Percentiles rank a stretch among this genome's conserved stretches.
These are phyloP conservation scores for Hypercompe scribonia DNA, from an alignment of 2,888 invertebrate genomes.

Conservation along the genomic window DNA sequence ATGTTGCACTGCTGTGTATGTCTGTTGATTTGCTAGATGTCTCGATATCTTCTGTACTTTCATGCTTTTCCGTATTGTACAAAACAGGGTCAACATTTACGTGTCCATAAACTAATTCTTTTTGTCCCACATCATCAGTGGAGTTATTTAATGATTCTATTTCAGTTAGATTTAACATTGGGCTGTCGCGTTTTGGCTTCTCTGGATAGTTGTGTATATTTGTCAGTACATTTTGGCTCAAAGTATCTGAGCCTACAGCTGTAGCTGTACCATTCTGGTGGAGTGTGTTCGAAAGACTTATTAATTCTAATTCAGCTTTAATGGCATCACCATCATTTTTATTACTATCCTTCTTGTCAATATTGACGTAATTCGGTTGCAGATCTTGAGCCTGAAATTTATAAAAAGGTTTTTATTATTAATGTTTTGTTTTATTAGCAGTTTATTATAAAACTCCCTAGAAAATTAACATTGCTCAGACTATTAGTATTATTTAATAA, in stretches of 20 bases:
- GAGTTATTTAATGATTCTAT: constrained; percentile 55
- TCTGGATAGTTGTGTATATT: constrained; percentile 70
- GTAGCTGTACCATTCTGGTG: constrained; percentile 59
- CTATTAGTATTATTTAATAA: not conserved
- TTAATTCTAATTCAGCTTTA: constrained; percentile 79
- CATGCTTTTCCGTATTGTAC: constrained; percentile 62
- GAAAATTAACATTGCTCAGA: not conserved
- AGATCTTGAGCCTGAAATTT: constrained; percentile 71
- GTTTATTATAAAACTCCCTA: not conserved
- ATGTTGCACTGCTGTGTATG: constrained; percentile 42
- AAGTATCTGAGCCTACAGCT: constrained; percentile 56
- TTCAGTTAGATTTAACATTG: constrained; percentile 65
- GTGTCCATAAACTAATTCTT: constrained; percentile 79
- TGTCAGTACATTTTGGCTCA: constrained; percentile 71
- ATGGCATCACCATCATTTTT: constrained; percentile 66
- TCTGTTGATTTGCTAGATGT: constrained; percentile 42
- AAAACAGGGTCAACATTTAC: constrained; percentile 78
- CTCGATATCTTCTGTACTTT: constrained; percentile 39
- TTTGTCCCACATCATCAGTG: constrained; percentile 76
- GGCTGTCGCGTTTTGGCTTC: constrained; percentile 82
- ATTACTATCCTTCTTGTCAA: constrained; percentile 75
- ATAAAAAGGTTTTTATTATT: not conserved
- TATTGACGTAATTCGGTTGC: constrained; percentile 65
- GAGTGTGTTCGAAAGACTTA: constrained; percentile 74
- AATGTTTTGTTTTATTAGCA: not conserved